Percentiles rank a stretch among this genome's conserved stretches.
Conservation (phyloP, 1,140 invertebrate species). For the Danaus plexippus region DNA sequence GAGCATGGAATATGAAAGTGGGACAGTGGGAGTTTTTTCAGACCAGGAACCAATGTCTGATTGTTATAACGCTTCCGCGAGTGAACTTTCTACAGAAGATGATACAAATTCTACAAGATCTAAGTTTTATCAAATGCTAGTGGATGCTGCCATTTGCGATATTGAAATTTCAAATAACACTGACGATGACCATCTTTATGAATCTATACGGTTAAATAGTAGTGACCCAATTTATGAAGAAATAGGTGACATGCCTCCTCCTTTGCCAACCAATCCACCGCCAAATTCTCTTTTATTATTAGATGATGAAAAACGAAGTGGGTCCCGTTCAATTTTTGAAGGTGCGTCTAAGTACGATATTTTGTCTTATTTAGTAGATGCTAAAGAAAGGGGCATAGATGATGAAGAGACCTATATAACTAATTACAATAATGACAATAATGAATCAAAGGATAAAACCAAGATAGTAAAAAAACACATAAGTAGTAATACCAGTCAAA, state of each 20-base stretch:
- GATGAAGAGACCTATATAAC: slow-evolving; percentile 75
- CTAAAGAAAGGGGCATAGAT: slow-evolving; percentile 81
- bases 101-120: slow-evolving; percentile 73
- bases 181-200: slow-evolving; percentile 82
- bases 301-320: slow-evolving; percentile 76
- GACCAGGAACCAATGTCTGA: slow-evolving; percentile 74
- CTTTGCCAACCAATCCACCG: slow-evolving; percentile 81
- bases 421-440: slow-evolving; percentile 71
- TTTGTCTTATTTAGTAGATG: slow-evolving; percentile 88
- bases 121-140: slow-evolving; percentile 79
- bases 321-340: slow-evolving; percentile 82
- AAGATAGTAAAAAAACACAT: slow-evolving; percentile 70
- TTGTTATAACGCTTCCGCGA: slow-evolving; percentile 77
- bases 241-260: slow-evolving; percentile 84
- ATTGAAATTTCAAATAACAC: slow-evolving; percentile 74
- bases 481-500: slow-evolving; percentile 73
- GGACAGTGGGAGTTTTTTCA: slow-evolving; percentile 64
- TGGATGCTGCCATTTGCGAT: slow-evolving; percentile 75
- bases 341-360: slow-evolving; percentile 91
- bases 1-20: slow-evolving; percentile 73
- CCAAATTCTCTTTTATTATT: slow-evolving; percentile 72
- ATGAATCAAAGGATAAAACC: slow-evolving; percentile 72
- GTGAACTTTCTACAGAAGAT: slow-evolving; percentile 74
- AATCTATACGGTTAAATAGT: slow-evolving; percentile 79
- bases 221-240: slow-evolving; percentile 92